Evolutionary conservation across 2,888 invertebrate genomes (phyloP).

Genomic region (Brenthis ino): DNA sequence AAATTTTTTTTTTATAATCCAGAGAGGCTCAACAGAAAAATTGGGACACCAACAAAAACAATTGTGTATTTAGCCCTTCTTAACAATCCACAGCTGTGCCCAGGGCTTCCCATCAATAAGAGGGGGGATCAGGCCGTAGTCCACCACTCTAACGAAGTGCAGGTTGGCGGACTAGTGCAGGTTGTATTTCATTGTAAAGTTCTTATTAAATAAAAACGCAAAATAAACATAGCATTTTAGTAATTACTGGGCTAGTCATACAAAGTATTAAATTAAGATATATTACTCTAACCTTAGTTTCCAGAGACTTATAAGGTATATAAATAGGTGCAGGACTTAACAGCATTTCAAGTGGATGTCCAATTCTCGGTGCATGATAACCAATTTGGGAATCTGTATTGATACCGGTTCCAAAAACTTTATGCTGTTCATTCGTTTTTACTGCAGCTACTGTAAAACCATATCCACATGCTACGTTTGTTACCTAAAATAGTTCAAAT

Average conservation of each 20-base stretch:
- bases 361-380: slow-evolving; percentile 83
- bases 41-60: too few species aligned
- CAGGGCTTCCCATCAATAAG: too few species aligned
- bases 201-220: too few species aligned
- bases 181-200: too few species aligned
- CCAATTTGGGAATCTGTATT: slow-evolving; percentile 97
- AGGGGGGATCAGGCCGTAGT: too few species aligned
- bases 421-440: slow-evolving; percentile 83
- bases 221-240: neutral
- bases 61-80: too few species aligned
- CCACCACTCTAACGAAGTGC: too few species aligned
- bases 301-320: slow-evolving; percentile 84
- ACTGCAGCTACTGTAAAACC: slow-evolving; percentile 93
- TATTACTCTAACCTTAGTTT: slow-evolving; percentile 69
- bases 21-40: too few species aligned
- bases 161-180: too few species aligned
- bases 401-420: slow-evolving; percentile 93
- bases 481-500: slow-evolving; percentile 67
- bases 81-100: too few species aligned
- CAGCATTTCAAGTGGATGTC: slow-evolving; percentile 86
- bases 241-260: too few species aligned
- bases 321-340: slow-evolving; percentile 87
- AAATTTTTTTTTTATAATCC: too few species aligned
- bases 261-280: neutral
- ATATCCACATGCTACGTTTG: slow-evolving; percentile 91